Conservation (phyloP, 2,797 vertebrate species). For the Limnodromus scolopaceus region DNA sequence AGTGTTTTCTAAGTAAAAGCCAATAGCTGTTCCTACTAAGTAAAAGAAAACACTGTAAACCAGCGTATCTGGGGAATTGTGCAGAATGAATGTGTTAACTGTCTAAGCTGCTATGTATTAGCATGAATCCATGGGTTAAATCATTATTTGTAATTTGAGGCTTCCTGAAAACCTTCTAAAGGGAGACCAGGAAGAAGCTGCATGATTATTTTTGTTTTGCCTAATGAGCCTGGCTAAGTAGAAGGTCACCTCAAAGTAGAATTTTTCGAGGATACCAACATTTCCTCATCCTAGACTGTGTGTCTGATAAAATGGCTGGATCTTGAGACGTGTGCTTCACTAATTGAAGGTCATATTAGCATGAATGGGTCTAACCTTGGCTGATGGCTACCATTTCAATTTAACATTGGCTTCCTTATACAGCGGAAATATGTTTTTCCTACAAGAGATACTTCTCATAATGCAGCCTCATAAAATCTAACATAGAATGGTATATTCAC, state of each 20-base stretch:
- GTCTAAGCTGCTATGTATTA: neutral
- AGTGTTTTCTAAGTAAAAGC: neutral
- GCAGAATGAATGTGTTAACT: neutral
- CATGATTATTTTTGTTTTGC: conserved; percentile 48
- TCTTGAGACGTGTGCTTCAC: conserved; percentile 19
- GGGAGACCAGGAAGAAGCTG: neutral
- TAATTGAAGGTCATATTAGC: conserved; percentile 72
- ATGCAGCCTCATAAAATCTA: neutral
- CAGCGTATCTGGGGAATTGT: neutral
- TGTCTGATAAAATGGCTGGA: conserved; percentile 25
- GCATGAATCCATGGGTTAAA: conserved; percentile 30
- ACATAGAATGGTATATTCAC: neutral
- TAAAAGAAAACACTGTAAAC: conserved; percentile 11
- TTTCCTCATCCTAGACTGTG: neutral
- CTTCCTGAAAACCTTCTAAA: conserved; percentile 21
- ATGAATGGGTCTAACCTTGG: conserved; percentile 54
- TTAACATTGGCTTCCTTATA: neutral
- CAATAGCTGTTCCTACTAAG: neutral
- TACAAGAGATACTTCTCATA: neutral
- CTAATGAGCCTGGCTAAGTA: conserved; percentile 48
- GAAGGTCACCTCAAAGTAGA: conserved; percentile 60
- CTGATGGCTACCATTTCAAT: conserved; percentile 14
- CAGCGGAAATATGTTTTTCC: neutral
- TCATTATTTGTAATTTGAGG: conserved; percentile 30
- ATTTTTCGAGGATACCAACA: conserved; percentile 41